Evolutionary conservation across 1,140 invertebrate genomes (phyloP).

Genomic region (Pseudomyrmex pallidus): DNA sequence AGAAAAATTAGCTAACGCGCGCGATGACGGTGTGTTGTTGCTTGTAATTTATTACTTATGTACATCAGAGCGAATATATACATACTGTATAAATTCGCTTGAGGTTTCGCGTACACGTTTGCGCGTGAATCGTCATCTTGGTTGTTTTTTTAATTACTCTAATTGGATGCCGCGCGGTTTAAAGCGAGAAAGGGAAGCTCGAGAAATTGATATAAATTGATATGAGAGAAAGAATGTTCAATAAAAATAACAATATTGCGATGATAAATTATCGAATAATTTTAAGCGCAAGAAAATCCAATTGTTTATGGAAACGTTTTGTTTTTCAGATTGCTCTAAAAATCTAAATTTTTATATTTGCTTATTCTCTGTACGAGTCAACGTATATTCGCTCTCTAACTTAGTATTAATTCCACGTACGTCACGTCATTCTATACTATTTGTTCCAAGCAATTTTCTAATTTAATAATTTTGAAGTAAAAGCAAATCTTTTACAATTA

Average conservation of each 20-base stretch:
- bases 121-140: slow-evolving; percentile 10
- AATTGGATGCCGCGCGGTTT: slow-evolving; percentile 43
- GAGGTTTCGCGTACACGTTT: slow-evolving; percentile 22
- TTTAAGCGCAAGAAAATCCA: not conserved
- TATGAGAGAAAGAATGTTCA: not conserved
- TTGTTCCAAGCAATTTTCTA: no score
- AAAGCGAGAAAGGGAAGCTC: not conserved
- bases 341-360: no score
- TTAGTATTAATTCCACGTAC: no score
- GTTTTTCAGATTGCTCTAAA: no score
- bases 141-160: slow-evolving; percentile 59
- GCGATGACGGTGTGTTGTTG: not conserved
- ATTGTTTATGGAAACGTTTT: not conserved
- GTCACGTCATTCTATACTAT: no score
- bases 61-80: not conserved
- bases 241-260: not conserved
- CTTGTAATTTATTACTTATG: slow-evolving; percentile 53
- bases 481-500: no score
- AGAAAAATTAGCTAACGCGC: slow-evolving; percentile 28
- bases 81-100: slow-evolving; percentile 10
- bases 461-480: no score
- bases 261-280: not conserved
- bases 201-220: slow-evolving; percentile 1
- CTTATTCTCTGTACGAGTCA: no score
- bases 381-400: no score